These are phyloP conservation scores for Cryptoblepharus egeriae DNA, from an alignment of 2,797 vertebrate species.

Conservation along the genomic window DNA sequence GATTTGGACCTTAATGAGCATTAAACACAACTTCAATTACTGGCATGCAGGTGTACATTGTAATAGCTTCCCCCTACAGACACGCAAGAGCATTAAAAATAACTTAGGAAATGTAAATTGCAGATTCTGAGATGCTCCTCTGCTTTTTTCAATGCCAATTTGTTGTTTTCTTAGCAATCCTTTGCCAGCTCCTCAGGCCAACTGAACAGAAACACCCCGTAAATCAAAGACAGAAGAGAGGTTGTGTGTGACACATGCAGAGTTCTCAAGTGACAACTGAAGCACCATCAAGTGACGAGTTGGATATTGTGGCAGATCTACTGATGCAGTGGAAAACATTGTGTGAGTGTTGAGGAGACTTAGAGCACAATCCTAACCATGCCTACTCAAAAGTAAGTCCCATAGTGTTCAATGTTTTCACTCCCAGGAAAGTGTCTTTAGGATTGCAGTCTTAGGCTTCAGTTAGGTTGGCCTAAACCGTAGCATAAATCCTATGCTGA, in stretches of 20 bases:
- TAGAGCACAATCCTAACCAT: no score
- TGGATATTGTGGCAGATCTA: not conserved
- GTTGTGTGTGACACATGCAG: no score
- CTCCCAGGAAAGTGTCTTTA: no score
- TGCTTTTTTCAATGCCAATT: slow-evolving; percentile 23
- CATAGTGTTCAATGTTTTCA: no score
- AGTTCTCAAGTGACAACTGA: not conserved
- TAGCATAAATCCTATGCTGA: no score
- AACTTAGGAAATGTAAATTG: slow-evolving; percentile 43
- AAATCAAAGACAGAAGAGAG: not conserved
- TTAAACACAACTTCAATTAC: slow-evolving; percentile 35
- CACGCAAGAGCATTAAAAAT: slow-evolving; percentile 35
- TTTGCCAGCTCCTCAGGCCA: slow-evolving; percentile 47
- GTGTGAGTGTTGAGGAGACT: no score
- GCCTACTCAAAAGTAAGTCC: no score
- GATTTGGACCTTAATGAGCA: slow-evolving; percentile 59
- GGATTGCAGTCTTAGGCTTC: no score
- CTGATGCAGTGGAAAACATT: not conserved
- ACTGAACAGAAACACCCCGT: not conserved
- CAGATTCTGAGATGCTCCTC: slow-evolving; percentile 43
- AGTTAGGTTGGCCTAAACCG: no score
- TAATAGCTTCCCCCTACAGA: slow-evolving; percentile 32
- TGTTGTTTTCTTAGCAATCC: slow-evolving; percentile 40
- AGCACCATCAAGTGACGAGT: not conserved
- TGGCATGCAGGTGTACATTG: slow-evolving; percentile 33